Evolutionary conservation across 2,797 vertebrate genomes (phyloP).

Genomic region (Notoglanidium macrostoma): DNA sequence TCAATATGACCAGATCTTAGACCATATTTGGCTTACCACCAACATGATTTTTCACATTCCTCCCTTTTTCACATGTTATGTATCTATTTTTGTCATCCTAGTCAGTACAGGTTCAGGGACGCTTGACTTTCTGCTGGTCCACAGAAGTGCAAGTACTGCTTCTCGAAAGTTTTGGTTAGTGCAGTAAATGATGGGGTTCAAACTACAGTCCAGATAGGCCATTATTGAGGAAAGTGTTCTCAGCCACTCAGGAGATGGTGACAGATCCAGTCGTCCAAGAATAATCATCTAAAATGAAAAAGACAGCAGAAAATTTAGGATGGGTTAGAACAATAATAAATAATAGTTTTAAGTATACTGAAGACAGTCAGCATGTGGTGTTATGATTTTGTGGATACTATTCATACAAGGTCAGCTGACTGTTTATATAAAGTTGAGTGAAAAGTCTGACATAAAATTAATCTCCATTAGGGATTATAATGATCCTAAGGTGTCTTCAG

Average conservation of each 20-base stretch:
- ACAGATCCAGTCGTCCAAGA: slow-evolving; percentile 67
- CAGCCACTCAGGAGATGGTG: slow-evolving; percentile 72
- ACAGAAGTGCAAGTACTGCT: slow-evolving; percentile 68
- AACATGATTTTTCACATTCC: neutral
- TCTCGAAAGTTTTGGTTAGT: slow-evolving; percentile 70
- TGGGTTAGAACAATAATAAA: neutral
- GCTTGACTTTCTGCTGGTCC: slow-evolving; percentile 64
- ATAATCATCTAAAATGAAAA: slow-evolving; percentile 67
- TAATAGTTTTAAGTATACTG: neutral
- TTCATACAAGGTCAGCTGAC: neutral
- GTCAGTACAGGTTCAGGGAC: slow-evolving; percentile 70
- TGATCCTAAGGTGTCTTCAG: neutral
- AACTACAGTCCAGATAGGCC: slow-evolving; percentile 74
- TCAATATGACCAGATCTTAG: neutral
- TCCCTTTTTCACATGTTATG: slow-evolving; percentile 36
- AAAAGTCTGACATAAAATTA: neutral
- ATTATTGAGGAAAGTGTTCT: slow-evolving; percentile 74
- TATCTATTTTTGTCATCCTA: slow-evolving; percentile 55
- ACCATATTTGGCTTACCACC: neutral
- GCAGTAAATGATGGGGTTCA: slow-evolving; percentile 77
- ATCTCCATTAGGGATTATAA: neutral
- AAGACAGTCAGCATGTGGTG: neutral
- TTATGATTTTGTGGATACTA: neutral
- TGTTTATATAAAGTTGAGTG: neutral
- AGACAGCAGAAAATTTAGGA: neutral